Evolutionary conservation across 2,113 vertebrate species (phyloP), one percentile per base, ranked within the genome.

Genomic region (Megaptera novaeangliae): DNA sequence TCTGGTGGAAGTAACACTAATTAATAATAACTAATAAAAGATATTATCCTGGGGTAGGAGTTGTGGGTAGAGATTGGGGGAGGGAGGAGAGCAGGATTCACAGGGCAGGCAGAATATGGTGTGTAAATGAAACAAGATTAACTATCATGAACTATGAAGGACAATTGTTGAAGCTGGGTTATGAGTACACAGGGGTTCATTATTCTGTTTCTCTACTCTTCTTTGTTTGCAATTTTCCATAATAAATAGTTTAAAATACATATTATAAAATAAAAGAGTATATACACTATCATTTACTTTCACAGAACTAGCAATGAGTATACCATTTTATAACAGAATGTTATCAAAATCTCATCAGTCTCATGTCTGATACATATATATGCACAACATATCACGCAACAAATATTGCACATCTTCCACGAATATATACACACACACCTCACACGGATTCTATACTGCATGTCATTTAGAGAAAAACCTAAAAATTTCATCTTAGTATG

Each of bases 241-340:
- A 92, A 83, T 8, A 85, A 57, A 34, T 55, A 68, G 10, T 74
- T 41, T 57, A n/a, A 86, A 72, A 95, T 52, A 91, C 5, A 31
- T 18, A 88, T 52, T 55, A 21, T 46, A 87, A 69, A 88, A 15
- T 61, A 89, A 63, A 84, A 88, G 6, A 74, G 15, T 57, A 95
- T 72, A 74, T 55, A 72, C 1, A 92, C 44, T 13, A 94, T 69
- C 39, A 87, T 88, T 96, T 71, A 77, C 39, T 88, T 96, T 95
- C 31, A 86, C 5, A 97, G 59, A 95, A 90, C 12, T n/a, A 96
- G 72, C 31, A 96, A 71, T 39, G 18, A 92, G 25, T 69, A 66
- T 81, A 94, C 64, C n/a, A 52, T 92, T 92, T 97, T 81, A 83
- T 49, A 77, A 66, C 34, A 72, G 3, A 86, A 86, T 84, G 34